Conservation (phyloP, 2,797 vertebrate species). For the Arrhamphus sclerolepis region DNA sequence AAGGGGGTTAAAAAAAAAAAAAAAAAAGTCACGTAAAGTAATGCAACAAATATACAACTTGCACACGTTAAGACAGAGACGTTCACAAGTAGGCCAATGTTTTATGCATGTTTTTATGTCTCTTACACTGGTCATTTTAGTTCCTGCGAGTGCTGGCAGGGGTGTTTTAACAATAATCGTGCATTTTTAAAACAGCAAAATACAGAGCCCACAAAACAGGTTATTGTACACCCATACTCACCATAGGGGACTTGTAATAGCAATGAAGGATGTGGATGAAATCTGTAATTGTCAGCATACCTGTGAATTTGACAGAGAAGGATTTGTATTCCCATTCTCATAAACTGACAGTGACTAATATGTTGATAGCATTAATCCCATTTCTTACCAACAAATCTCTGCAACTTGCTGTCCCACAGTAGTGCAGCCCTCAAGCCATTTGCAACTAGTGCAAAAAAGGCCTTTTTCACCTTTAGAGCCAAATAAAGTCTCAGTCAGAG, state of each 20-base stretch:
- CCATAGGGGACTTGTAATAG: constrained; percentile 94
- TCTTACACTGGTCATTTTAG: no score
- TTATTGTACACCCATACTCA: constrained; percentile 54
- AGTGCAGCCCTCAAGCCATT: constrained; percentile 94
- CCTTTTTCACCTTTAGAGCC: constrained; percentile 89
- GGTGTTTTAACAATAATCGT: no score
- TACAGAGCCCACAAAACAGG: neutral
- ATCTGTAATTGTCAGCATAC: constrained; percentile 99
- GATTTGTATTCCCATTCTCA: neutral
- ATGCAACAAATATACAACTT: neutral
- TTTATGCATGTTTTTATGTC: neutral
- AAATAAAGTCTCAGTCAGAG: constrained; percentile 2
- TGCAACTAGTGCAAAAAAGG: constrained; percentile 94
- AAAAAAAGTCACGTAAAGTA: neutral
- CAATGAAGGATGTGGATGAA: constrained; percentile 98
- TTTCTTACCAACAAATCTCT: constrained; percentile 95
- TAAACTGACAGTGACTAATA: neutral
- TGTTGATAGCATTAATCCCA: neutral
- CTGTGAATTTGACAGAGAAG: constrained; percentile 74
- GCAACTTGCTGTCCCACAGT: constrained; percentile 94
- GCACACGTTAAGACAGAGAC: neutral
- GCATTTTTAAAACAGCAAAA: neutral
- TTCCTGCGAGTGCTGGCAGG: no score
- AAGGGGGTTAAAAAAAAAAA: no score
- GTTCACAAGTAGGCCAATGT: neutral